A percentile compares a stretch with the other conserved stretches of the same genome.
phyloP scores from a whole-genome alignment of 2,888 invertebrate genomes.

The Cephus pulcher region DNA sequence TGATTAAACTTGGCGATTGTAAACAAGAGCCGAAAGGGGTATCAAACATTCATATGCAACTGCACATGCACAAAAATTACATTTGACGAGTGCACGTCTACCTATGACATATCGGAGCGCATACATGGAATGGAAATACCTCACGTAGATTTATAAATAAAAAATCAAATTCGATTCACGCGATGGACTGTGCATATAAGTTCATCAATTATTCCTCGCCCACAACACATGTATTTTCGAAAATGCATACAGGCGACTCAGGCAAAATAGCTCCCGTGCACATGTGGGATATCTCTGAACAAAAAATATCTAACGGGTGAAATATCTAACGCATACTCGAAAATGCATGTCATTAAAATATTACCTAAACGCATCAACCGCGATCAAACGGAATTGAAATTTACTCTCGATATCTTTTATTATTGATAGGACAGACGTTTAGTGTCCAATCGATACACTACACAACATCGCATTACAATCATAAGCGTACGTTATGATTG shows the following conservation, averaged over 20 bases:
- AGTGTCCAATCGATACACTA: background rate
- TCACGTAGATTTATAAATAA: conserved; percentile 25
- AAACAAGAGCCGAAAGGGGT: conserved; percentile 21
- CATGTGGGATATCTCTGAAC: background rate
- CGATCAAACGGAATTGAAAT: background rate
- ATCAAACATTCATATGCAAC: conserved; percentile 36
- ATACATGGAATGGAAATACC: conserved; percentile 21
- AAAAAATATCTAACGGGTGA: background rate
- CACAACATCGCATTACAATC: background rate
- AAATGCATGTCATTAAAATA: background rate
- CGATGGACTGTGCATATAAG: background rate
- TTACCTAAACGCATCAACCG: background rate
- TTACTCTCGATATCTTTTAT: background rate
- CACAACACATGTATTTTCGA: conserved; percentile 30
- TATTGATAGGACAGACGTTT: background rate
- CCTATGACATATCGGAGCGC: conserved; percentile 22
- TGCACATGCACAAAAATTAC: conserved; percentile 30
- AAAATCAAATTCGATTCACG: conserved; percentile 20
- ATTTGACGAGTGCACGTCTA: conserved; percentile 20
- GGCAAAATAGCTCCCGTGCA: background rate
- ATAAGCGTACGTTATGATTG: background rate
- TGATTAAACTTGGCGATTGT: conserved; percentile 31
- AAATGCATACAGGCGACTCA: conserved; percentile 26
- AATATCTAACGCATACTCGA: background rate
- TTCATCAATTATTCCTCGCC: background rate